phyloP scores from a whole-genome alignment of 2,888 invertebrate species.

The Leptinotarsa tumamoca region DNA sequence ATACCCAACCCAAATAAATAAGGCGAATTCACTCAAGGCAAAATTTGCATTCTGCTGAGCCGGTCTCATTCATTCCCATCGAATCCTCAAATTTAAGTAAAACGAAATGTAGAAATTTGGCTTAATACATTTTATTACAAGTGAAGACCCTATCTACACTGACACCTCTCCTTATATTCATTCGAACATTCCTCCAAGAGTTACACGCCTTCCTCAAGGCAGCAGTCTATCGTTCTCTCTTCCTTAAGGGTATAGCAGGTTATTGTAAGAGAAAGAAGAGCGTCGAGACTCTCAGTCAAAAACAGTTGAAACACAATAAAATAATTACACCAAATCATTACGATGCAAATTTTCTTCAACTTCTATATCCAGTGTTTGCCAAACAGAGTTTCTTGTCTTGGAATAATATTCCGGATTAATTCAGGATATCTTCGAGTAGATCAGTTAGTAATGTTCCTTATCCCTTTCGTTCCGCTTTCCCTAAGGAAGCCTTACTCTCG shows the following conservation, averaged over 20 bases:
- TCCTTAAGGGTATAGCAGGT: conserved; percentile 22
- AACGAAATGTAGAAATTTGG: conserved; percentile 60
- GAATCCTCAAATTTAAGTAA: conserved; percentile 63
- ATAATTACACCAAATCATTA: conserved; percentile 65
- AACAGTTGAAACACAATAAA: conserved; percentile 51
- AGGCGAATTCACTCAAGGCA: conserved; percentile 8
- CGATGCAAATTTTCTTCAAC: conserved; percentile 66
- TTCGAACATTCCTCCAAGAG: conserved; percentile 53
- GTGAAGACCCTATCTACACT: conserved; percentile 60
- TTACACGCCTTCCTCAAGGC: conserved; percentile 33
- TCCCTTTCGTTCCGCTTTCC: conserved; percentile 57
- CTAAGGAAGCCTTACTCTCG: conserved; percentile 61
- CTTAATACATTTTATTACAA: conserved; percentile 62
- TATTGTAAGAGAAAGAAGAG: conserved; percentile 34
- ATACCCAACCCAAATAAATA: background rate
- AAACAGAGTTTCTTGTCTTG: conserved; percentile 59
- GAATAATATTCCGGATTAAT: conserved; percentile 66
- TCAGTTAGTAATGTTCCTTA: conserved; percentile 62
- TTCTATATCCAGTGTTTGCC: conserved; percentile 64
- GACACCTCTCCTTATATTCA: conserved; percentile 58
- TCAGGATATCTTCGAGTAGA: conserved; percentile 64
- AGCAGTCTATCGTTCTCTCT: conserved; percentile 35
- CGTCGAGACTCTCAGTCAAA: conserved; percentile 34
- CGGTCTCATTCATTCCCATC: conserved; percentile 61
- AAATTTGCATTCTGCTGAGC: conserved; percentile 58